A percentile compares a stretch with the other conserved stretches of the same genome.
phyloP scores from a whole-genome alignment of 2,113 vertebrate species.

The Chauna torquata region DNA sequence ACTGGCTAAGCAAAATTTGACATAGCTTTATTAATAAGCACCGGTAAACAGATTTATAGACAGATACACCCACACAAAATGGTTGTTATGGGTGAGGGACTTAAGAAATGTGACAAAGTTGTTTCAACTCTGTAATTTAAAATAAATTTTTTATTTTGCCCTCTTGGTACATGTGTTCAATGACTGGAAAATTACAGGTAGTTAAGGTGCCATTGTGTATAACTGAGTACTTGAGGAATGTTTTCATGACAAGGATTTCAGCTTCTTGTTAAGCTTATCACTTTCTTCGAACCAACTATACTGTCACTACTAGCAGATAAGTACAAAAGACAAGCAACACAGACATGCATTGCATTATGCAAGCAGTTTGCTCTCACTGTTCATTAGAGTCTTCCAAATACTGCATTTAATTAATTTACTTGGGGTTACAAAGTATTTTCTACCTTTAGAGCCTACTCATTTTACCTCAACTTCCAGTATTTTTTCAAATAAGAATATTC shows the following conservation, averaged over 20 bases:
- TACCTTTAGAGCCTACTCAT: not conserved
- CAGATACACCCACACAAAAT: not conserved
- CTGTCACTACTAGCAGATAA: conserved; percentile 61
- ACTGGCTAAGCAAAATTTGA: conserved; percentile 7
- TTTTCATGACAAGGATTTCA: conserved; percentile 68
- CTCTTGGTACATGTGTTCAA: conserved; percentile 62
- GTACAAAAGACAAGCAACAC: conserved; percentile 54
- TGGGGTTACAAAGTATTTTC: not conserved
- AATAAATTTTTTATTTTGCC: conserved; percentile 71
- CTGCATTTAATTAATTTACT: conserved; percentile 46
- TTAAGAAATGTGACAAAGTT: conserved; percentile 49
- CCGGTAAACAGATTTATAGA: conserved; percentile 16
- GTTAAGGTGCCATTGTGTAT: conserved; percentile 68
- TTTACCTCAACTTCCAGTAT: not conserved
- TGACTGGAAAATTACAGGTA: conserved; percentile 71
- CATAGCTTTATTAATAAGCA: conserved; percentile 1
- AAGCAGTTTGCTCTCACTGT: conserved; percentile 47
- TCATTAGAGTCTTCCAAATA: conserved; percentile 37
- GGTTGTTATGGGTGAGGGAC: conserved; percentile 15
- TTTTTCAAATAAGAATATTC: not conserved
- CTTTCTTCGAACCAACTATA: conserved; percentile 42
- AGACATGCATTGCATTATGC: conserved; percentile 29
- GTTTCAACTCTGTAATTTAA: conserved; percentile 64
- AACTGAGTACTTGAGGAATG: conserved; percentile 67
- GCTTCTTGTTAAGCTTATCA: conserved; percentile 66